Base-by-base conservation (phyloP, 1,140 invertebrate genomes). In the Aphelinus atriplicis region DNA sequence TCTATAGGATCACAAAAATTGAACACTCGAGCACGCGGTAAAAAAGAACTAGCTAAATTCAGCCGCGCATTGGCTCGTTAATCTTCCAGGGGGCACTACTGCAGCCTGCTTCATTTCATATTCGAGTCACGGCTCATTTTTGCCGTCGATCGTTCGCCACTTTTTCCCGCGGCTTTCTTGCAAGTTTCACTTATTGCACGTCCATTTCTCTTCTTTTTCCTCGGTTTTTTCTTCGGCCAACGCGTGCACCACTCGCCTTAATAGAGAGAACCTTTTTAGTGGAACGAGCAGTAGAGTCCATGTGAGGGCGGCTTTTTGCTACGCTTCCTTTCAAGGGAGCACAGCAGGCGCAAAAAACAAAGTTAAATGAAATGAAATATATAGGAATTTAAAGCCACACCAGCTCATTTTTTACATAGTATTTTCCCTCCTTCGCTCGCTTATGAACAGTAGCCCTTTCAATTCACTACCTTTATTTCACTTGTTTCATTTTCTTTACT, bases 381-480 rank as follows among this genome's bases (percentile, higher is more conserved):
- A 47, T 46, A 68, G 3, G 45, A 68, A 58, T 57, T 68, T 68
- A 57, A 68, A 56, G 56, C 43, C 26, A 42, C 53, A 68, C 45
- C 45, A 10, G 50, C 55, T 68, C 66, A 48, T 58, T 68, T 58
- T 58, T 26, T 43, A 43, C 56, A 26, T 26, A 26, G 26, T 26
- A 26, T 26, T 62, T n/a, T 62, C 4, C 45, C 45, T 45, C 45
- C 7, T 69, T 58, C 58, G 46, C n/a, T 50, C 47, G 47, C 48
- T 26, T 26, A 26, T 26, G 57, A 70, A 70, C 56, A 47, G 66
- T 68, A 53, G 55, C 43, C 26, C 55, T 45, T 68, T 68, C 55
- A 68, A 68, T 57, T 68, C 66, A 7, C 66, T 58, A 57, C 47
- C n/a, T 70, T 70, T 61, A 43, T 51, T 45, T 45, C 26, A 10